Evolutionary conservation across 1,140 invertebrate genomes (phyloP), one percentile per base, ranked within the genome.

Genomic region (Drosophila lowei): DNA sequence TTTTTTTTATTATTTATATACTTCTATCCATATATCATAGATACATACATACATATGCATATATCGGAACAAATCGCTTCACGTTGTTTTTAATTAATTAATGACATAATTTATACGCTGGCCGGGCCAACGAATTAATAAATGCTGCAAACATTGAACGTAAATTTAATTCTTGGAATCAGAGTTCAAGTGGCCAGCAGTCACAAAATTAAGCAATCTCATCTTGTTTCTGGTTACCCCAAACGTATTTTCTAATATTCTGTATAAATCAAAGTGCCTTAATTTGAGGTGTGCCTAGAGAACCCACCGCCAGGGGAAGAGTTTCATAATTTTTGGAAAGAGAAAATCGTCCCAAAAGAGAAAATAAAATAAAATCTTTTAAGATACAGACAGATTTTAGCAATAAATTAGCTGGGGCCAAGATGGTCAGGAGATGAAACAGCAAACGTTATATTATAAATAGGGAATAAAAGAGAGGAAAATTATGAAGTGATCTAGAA

Each of bases 21-120:
- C 66, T 11, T 46, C 49, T 43, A 58, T 50, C 42, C 54, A 61
- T 71, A 54, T 62, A 72, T 53, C 49, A 16, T 13, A 49, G n/a
- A 67, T 57, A 44, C n/a, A 38, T 28, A 11, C 6, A 6, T 25
- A 0, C 5, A 25, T 25, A 25, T n/a, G 53, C 52, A 44, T 53
- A 49, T 34, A 28, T 67, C 58, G 46, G 70, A 80, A 80, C 72
- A 80, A 80, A 80, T 76, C 65, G 72, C 44, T 38, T 48, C 57
- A 48, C 72, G 67, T 60, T 52, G 62, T 47, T 62, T 49, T 80
- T 63, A 76, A 80, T 76, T 80, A 80, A 80, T 80, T 72, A 60
- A 80, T 63, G 72, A 41, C 61, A 80, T 67, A 66, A 72, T 67
- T 72, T 72, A 71, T 72, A 13, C 18, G 28, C 21, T 7, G 38